Percentiles rank a stretch among this genome's conserved stretches.
phyloP scores from a whole-genome alignment of 1,140 invertebrate species.

The Monochamus saltuarius region DNA sequence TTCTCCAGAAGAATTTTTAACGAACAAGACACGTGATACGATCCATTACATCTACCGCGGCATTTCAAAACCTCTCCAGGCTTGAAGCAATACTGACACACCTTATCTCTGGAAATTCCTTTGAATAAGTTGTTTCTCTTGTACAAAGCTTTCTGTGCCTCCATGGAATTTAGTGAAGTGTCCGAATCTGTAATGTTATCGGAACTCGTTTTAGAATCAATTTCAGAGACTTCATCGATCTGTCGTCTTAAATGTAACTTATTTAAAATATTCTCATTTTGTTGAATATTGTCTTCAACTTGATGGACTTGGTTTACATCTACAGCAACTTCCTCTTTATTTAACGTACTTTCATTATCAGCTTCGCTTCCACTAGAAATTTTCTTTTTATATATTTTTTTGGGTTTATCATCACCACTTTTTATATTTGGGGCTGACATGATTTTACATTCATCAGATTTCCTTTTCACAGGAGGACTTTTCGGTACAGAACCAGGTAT shows the following conservation, averaged over 20 bases:
- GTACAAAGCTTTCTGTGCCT: slow-evolving; percentile 26
- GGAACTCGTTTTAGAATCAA: slow-evolving; percentile 44
- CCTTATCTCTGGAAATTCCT: slow-evolving; percentile 60
- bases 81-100: slow-evolving; percentile 68
- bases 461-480: background rate
- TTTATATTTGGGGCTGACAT: background rate
- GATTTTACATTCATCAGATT: background rate
- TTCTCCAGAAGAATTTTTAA: slow-evolving; percentile 12
- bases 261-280: too few species aligned
- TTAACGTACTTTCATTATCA: too few species aligned
- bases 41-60: slow-evolving; percentile 58
- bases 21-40: slow-evolving; percentile 57
- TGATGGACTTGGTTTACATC: too few species aligned
- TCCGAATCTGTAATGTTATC: slow-evolving; percentile 24
- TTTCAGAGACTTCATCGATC: slow-evolving; percentile 42
- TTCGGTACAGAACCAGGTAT: too few species aligned
- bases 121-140: slow-evolving; percentile 59
- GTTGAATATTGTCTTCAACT: too few species aligned
- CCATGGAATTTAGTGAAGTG: slow-evolving; percentile 26
- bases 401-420: too few species aligned
- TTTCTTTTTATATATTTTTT: too few species aligned
- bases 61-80: slow-evolving; percentile 64
- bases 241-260: background rate
- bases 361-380: too few species aligned
- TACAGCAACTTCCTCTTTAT: too few species aligned